These are phyloP conservation scores for Athalia rosae DNA, from an alignment of 2,888 invertebrate species.

Conservation along the genomic window DNA sequence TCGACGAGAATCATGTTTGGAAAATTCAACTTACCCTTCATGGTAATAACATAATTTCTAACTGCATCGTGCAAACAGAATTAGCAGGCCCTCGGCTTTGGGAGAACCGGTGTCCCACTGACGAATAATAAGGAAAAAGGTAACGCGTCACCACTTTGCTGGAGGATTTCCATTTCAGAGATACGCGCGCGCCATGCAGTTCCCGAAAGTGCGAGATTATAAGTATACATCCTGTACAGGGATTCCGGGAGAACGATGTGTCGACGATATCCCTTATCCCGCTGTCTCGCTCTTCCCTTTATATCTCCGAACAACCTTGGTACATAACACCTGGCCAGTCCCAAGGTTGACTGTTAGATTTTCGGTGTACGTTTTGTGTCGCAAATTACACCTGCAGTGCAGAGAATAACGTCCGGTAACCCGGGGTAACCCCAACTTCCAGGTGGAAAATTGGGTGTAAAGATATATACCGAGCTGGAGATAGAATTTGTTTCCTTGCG, in stretches of 20 bases:
- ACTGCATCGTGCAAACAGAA: too few species aligned
- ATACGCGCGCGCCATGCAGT: background rate
- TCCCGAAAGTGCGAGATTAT: conserved; percentile 2
- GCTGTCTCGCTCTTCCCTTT: conserved; percentile 11
- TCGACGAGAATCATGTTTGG: too few species aligned
- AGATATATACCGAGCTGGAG: too few species aligned
- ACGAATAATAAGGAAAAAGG: too few species aligned
- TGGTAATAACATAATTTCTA: too few species aligned
- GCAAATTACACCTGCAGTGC: conserved; percentile 7
- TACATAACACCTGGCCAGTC: conserved; percentile 17
- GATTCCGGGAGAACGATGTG: conserved; percentile 18
- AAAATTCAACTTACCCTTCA: too few species aligned
- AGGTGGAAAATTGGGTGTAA: too few species aligned
- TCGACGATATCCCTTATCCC: conserved; percentile 22
- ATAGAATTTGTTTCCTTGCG: conserved; percentile 10
- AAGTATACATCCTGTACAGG: background rate
- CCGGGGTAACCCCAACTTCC: too few species aligned
- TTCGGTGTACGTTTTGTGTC: conserved; percentile 12
- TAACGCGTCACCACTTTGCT: too few species aligned
- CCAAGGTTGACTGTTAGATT: conserved; percentile 31
- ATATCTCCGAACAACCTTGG: background rate
- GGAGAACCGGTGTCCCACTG: too few species aligned
- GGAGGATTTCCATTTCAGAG: background rate
- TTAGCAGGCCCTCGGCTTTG: too few species aligned
- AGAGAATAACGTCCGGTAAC: too few species aligned